Evolutionary conservation across 2,113 vertebrate genomes (phyloP).

Genomic region (Bagarius yarrelli): DNA sequence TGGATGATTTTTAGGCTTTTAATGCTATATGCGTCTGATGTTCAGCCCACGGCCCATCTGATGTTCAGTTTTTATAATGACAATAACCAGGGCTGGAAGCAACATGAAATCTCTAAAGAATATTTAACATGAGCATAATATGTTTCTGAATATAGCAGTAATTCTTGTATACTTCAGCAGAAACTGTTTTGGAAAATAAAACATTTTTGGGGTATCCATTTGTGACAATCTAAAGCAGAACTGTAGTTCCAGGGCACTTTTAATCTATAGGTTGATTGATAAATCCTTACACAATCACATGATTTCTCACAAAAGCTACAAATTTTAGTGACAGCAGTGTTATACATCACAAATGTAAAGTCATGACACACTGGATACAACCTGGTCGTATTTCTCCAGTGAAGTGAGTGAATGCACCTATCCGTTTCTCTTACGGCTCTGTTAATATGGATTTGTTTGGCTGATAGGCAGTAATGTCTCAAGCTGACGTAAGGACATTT

Average conservation of each 20-base stretch:
- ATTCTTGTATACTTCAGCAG: background rate
- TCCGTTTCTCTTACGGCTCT: constrained; percentile 65
- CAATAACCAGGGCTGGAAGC: background rate
- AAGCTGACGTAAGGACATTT: constrained; percentile 66
- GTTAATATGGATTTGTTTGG: constrained; percentile 75
- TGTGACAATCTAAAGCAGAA: background rate
- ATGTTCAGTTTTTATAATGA: background rate
- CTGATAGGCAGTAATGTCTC: constrained; percentile 61
- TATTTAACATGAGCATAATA: background rate
- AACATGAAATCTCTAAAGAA: background rate
- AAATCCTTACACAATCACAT: constrained; percentile 12
- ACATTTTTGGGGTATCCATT: background rate
- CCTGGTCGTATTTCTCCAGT: constrained; percentile 61
- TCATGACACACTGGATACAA: constrained; percentile 64
- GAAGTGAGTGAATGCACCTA: constrained; percentile 42
- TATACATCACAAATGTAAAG: constrained; percentile 60
- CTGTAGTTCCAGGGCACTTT: background rate
- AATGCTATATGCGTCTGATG: too few species aligned
- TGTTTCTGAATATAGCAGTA: background rate
- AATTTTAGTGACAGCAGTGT: constrained; percentile 41
- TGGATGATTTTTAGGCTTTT: too few species aligned
- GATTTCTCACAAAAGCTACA: constrained; percentile 1
- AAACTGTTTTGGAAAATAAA: background rate
- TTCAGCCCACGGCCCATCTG: too few species aligned
- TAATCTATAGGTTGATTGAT: background rate